A percentile compares a stretch with the other conserved stretches of the same genome.
These are phyloP conservation scores for Drosophila nannoptera DNA, from an alignment of 1,140 invertebrate genomes.

Conservation along the genomic window DNA sequence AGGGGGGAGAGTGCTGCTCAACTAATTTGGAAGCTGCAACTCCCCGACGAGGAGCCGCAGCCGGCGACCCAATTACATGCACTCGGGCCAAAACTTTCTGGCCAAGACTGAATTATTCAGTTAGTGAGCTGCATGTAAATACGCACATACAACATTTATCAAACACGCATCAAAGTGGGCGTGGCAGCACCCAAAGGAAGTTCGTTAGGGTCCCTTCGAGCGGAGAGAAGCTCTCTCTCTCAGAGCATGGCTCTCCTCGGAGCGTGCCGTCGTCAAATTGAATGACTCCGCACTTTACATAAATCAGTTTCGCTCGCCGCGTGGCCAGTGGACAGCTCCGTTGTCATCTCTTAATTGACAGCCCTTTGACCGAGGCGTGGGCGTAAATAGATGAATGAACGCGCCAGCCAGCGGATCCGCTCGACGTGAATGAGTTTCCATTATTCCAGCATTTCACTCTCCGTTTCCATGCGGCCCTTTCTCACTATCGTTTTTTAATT, in stretches of 20 bases:
- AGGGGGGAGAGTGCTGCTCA: neutral
- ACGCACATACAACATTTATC: neutral
- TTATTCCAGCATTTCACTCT: neutral
- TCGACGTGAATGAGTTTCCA: neutral
- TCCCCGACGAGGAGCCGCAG: neutral
- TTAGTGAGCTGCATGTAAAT: neutral
- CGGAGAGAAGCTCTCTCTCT: too few species aligned
- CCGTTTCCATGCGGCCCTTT: neutral
- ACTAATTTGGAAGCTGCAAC: slow-evolving; percentile 6
- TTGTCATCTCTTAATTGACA: neutral
- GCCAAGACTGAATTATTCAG: slow-evolving; percentile 4
- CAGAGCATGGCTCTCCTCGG: too few species aligned
- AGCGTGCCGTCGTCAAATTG: too few species aligned
- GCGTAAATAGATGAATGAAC: slow-evolving; percentile 3
- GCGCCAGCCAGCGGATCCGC: neutral
- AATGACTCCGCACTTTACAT: too few species aligned
- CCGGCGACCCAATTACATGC: neutral
- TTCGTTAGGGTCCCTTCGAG: too few species aligned
- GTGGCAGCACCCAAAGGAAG: too few species aligned
- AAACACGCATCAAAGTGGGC: too few species aligned
- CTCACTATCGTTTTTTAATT: slow-evolving; percentile 14
- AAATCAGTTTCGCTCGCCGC: neutral
- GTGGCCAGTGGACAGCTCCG: neutral
- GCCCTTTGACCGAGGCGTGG: neutral
- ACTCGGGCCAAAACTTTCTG: neutral